phyloP scores from a whole-genome alignment of 2,888 invertebrate species.

The Galerucella pusilla region DNA sequence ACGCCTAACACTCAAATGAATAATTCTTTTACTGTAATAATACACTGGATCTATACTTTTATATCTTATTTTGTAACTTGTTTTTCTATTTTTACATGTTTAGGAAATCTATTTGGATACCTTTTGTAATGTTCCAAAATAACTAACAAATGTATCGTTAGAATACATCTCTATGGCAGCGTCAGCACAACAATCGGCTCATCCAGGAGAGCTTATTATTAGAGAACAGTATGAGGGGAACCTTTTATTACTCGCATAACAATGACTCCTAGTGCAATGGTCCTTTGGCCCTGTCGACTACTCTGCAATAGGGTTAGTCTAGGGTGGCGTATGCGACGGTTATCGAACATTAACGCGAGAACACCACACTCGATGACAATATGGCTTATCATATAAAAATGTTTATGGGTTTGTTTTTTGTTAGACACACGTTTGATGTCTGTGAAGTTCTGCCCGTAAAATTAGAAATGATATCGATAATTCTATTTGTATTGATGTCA shows the following conservation, averaged over 20 bases:
- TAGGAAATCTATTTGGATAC: too few species aligned
- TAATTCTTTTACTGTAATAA: too few species aligned
- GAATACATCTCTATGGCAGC: slow-evolving; percentile 18
- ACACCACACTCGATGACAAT: slow-evolving; percentile 32
- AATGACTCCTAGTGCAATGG: slow-evolving; percentile 45
- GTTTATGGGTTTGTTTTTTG: slow-evolving; percentile 30
- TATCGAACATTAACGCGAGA: slow-evolving; percentile 33
- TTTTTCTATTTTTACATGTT: too few species aligned
- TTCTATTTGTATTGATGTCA: neutral
- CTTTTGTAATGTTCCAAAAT: slow-evolving; percentile 7
- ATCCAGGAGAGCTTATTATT: slow-evolving; percentile 54
- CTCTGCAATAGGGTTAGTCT: slow-evolving; percentile 30
- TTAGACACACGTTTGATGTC: slow-evolving; percentile 9
- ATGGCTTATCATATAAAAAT: slow-evolving; percentile 35
- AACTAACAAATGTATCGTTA: slow-evolving; percentile 9
- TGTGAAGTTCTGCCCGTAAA: slow-evolving; percentile 20
- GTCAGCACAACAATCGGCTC: slow-evolving; percentile 48
- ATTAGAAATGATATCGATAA: slow-evolving; percentile 1
- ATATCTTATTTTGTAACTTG: too few species aligned
- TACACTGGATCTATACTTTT: too few species aligned
- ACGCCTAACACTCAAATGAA: too few species aligned
- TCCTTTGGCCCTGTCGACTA: slow-evolving; percentile 25
- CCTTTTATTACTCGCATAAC: slow-evolving; percentile 53
- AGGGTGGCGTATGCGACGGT: slow-evolving; percentile 23
- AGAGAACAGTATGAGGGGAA: slow-evolving; percentile 51